phyloP scores from a whole-genome alignment of 1,140 invertebrate species.

The Diuraphis noxia region DNA sequence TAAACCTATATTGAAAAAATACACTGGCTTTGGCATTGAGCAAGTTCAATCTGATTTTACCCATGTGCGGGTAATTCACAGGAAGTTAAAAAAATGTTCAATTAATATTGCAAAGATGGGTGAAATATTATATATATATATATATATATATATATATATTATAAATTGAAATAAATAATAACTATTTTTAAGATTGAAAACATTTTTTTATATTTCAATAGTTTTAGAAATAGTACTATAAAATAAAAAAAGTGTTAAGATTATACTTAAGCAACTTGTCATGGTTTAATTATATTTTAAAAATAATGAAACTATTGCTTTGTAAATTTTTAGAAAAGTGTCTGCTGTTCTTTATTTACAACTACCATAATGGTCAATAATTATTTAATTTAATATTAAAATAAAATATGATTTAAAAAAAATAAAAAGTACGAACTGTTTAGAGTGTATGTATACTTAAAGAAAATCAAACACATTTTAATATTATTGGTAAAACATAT shows the following conservation, averaged over 20 bases:
- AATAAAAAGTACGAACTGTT: not conserved
- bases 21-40: conserved; percentile 54
- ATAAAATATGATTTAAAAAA: not conserved
- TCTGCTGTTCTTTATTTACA: not conserved
- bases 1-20: conserved; percentile 53
- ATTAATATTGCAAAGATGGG: conserved; percentile 49
- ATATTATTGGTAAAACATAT: conserved; percentile 5
- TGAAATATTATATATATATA: not conserved
- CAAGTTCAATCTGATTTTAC: conserved; percentile 51
- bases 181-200: not conserved
- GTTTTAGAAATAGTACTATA: not conserved
- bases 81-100: conserved; percentile 37
- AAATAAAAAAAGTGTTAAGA: conserved; percentile 3
- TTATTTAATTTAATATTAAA: not conserved
- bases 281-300: conserved; percentile 13
- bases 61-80: conserved; percentile 29
- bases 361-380: not conserved
- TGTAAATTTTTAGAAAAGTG: too few species aligned
- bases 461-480: conserved; percentile 9
- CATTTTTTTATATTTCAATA: not conserved
- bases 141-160: not conserved
- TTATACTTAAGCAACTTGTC: not conserved
- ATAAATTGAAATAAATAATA: not conserved
- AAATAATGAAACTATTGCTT: not conserved
- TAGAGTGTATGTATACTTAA: not conserved